Base-by-base conservation (phyloP, 2,888 invertebrate species). In the Ferrisia virgata region DNA sequence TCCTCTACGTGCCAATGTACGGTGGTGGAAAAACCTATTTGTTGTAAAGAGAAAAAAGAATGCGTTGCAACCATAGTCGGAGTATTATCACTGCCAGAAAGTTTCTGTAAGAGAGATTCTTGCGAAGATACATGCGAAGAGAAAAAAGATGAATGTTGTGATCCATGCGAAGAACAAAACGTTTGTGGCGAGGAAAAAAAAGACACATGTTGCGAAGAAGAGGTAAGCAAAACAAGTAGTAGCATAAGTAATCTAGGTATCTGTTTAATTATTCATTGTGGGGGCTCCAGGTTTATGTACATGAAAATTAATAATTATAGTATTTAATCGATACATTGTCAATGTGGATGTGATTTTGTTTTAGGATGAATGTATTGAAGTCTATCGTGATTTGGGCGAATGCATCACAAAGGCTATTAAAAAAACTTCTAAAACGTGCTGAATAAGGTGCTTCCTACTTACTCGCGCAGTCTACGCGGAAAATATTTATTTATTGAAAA, bases 1-100 rank as follows among this genome's bases (percentile, higher is more conserved):
- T 36, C 18, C 1, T 36, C 72, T 2, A 18, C 72, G 8, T 76
- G 72, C 28, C 33, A 76, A 36, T 76, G 72, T 28, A 76, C 28
- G 4, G 72, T 76, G 9, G 8, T 11, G 1, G 72, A 76, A 76
- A 76, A 36, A 36, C 36, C 72, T 4, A n/a, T 76, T 9, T 43
- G 8, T 25, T 1, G 18, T 36, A 72, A 76, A 36, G 15, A 76
- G 9, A 36, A 76, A 18, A 76, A 76, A 8, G 72, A 76, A 11
- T 76, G 72, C 36, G 72, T 76, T 5, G 72, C 72, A n/a, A 76
- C 72, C 18, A 76, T 76, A n/a, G 72, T 76, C 2, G 72, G 72
- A 9, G 72, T 76, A 8, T 36, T 76, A 36, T 76, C 72, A 0
- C 15, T 76, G 15, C 72, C 72, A 4, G 72, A 76, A 36, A 76